phyloP scores from a whole-genome alignment of 2,888 invertebrate genomes.

The Serrognathus titanus region DNA sequence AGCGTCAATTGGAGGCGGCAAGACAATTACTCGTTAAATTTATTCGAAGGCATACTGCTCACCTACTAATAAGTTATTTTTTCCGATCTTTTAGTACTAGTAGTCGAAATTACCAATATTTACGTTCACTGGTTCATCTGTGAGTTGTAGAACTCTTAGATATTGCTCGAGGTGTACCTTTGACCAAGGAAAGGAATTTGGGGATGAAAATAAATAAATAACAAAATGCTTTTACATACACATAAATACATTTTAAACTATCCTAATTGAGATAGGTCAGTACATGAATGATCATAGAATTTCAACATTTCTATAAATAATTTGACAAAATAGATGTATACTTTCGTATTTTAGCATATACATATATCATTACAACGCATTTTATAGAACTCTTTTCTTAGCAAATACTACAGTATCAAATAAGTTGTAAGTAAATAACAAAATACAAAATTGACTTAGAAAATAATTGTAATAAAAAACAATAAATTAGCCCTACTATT shows the following conservation, averaged over 20 bases:
- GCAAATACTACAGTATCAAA: conserved; percentile 6
- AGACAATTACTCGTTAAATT: too few relatives aligned
- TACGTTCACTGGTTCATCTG: too few relatives aligned
- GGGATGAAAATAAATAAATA: conserved; percentile 37
- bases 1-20: too few relatives aligned
- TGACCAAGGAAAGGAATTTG: background rate
- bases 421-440: background rate
- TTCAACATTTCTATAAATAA: conserved; percentile 32
- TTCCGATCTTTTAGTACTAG: too few relatives aligned
- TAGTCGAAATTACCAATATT: too few relatives aligned
- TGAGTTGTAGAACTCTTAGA: too few relatives aligned
- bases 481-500: conserved; percentile 4
- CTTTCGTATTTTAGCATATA: conserved; percentile 13
- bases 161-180: too few relatives aligned
- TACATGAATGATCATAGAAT: conserved; percentile 41
- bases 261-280: conserved; percentile 45
- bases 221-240: conserved; percentile 47
- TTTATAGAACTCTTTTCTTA: too few relatives aligned
- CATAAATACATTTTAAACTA: conserved; percentile 39
- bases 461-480: conserved; percentile 6
- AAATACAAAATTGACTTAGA: conserved; percentile 1
- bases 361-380: too few relatives aligned
- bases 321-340: conserved; percentile 46
- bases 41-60: too few relatives aligned
- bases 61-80: too few relatives aligned